Conservation (phyloP, 1,140 invertebrate species). For the Drosophila nannoptera region DNA sequence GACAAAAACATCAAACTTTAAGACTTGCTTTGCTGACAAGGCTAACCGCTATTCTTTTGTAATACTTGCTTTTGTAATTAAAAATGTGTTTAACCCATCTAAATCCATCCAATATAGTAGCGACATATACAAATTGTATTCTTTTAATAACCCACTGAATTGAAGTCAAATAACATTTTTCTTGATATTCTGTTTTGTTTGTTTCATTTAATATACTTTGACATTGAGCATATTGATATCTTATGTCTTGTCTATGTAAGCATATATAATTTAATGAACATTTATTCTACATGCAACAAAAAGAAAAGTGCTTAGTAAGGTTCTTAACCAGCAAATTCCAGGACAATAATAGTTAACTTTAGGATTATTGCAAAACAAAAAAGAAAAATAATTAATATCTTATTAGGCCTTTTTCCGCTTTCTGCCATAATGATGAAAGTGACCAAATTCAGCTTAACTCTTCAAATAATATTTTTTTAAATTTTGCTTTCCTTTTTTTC, state of each 20-base stretch:
- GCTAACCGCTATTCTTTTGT: conserved; percentile 52
- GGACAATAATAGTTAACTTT: conserved; percentile 47
- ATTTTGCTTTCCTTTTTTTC: not conserved
- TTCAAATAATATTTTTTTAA: not conserved
- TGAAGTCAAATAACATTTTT: too few relatives aligned
- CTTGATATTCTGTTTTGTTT: too few relatives aligned
- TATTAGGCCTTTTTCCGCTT: conserved; percentile 33
- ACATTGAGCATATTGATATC: too few relatives aligned
- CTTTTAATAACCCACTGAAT: too few relatives aligned
- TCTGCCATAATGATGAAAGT: conserved; percentile 11
- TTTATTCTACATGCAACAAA: not conserved
- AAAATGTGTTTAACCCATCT: conserved; percentile 38
- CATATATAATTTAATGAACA: not conserved
- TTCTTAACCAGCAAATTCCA: conserved; percentile 49
- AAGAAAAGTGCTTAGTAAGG: conserved; percentile 12
- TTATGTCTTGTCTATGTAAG: too few relatives aligned
- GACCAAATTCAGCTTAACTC: not conserved
- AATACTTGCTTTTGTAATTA: conserved; percentile 72
- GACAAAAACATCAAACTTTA: conserved; percentile 47
- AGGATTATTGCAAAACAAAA: conserved; percentile 47
- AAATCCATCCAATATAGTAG: too few relatives aligned
- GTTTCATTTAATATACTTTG: too few relatives aligned
- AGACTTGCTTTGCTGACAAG: conserved; percentile 58
- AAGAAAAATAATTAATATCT: conserved; percentile 36
- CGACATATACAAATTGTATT: too few relatives aligned